Conservation (phyloP, 2,797 vertebrate species). For the Lindbergichthys nudifrons region DNA sequence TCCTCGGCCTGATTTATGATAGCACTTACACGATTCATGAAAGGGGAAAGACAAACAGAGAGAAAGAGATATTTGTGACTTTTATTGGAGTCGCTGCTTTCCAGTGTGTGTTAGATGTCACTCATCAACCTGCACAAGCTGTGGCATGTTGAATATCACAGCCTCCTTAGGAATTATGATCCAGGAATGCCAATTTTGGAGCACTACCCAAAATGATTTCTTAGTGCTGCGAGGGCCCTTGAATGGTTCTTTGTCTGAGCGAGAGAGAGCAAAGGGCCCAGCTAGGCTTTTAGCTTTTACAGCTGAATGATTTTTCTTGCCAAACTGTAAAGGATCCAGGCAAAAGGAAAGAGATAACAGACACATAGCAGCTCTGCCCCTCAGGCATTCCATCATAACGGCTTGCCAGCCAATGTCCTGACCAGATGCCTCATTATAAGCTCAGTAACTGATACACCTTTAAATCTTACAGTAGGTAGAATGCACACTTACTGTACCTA, state of each 20-base stretch:
- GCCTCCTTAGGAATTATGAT: slow-evolving; percentile 75
- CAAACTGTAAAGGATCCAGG: slow-evolving; percentile 67
- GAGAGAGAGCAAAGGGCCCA: slow-evolving; percentile 56
- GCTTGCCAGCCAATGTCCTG: slow-evolving; percentile 55
- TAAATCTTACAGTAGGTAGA: slow-evolving; percentile 47
- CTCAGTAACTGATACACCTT: slow-evolving; percentile 68
- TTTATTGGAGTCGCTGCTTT: slow-evolving; percentile 56
- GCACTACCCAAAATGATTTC: slow-evolving; percentile 79
- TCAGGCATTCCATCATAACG: slow-evolving; percentile 55
- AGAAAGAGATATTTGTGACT: slow-evolving; percentile 50
- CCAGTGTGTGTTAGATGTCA: slow-evolving; percentile 69
- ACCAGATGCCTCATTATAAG: slow-evolving; percentile 63
- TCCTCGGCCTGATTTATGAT: slow-evolving; percentile 60
- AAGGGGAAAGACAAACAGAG: slow-evolving; percentile 29
- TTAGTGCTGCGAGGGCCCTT: slow-evolving; percentile 64
- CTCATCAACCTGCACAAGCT: slow-evolving; percentile 77
- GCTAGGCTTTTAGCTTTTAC: slow-evolving; percentile 61
- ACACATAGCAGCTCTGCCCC: slow-evolving; percentile 50
- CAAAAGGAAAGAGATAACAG: slow-evolving; percentile 51
- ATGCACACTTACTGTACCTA: slow-evolving; percentile 56
- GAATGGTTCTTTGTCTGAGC: slow-evolving; percentile 79
- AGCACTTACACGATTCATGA: slow-evolving; percentile 17
- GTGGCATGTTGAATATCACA: slow-evolving; percentile 76
- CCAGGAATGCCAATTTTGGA: slow-evolving; percentile 80
- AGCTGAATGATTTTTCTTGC: slow-evolving; percentile 67